phyloP scores from a whole-genome alignment of 2,888 invertebrate species.

The Junonia oenone region DNA sequence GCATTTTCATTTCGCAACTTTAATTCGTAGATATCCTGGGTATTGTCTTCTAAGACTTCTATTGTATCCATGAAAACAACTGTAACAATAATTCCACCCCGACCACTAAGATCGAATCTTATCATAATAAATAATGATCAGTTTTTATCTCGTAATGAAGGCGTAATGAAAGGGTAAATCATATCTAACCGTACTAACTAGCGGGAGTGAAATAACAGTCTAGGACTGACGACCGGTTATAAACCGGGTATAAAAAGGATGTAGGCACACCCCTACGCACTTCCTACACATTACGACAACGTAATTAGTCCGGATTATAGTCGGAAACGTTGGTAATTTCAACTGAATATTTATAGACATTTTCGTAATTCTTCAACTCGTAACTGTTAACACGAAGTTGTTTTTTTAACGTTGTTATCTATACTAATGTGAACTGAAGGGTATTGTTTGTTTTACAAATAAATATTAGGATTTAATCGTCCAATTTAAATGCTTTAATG shows the following conservation, averaged over 20 bases:
- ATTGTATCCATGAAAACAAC: background rate
- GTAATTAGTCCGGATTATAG: constrained; percentile 3
- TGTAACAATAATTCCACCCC: background rate
- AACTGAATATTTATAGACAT: constrained; percentile 5
- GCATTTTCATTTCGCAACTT: no score
- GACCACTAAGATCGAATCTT: background rate
- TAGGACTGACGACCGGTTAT: constrained; percentile 10
- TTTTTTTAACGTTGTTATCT: background rate
- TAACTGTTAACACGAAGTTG: background rate
- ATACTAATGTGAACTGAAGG: background rate
- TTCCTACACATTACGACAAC: background rate
- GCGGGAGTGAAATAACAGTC: constrained; percentile 20
- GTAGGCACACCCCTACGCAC: constrained; percentile 1
- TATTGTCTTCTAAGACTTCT: no score
- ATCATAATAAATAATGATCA: constrained; percentile 15
- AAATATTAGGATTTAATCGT: no score
- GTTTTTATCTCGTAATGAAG: constrained; percentile 14
- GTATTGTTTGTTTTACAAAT: no score
- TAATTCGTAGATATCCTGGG: no score
- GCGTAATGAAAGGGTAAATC: constrained; percentile 17
- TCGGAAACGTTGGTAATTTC: constrained; percentile 1
- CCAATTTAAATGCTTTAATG: no score
- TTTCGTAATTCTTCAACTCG: constrained; percentile 6
- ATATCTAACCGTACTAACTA: constrained; percentile 19
- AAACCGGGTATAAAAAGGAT: constrained; percentile 6